Percentiles rank a stretch among this genome's conserved stretches.
Conservation (phyloP, 2,113 vertebrate species). For the Oxyruncus cristatus region DNA sequence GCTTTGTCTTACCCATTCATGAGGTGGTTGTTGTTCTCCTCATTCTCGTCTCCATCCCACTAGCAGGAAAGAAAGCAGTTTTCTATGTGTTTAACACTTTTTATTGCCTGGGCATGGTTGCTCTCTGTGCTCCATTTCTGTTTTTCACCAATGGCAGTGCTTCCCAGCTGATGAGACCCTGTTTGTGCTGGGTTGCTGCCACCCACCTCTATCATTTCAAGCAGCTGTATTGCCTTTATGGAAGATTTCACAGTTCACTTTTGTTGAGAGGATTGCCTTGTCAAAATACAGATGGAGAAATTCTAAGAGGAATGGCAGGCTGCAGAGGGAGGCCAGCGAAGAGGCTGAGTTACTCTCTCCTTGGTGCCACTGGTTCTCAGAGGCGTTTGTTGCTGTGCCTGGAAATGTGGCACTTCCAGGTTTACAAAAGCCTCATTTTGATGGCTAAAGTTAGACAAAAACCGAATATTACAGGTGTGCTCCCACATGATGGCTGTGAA, state of each 20-base stretch:
- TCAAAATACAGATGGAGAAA: not conserved
- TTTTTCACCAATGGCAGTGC: not conserved
- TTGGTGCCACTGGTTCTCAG: not conserved
- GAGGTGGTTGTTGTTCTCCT: not conserved
- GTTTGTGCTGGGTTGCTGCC: not conserved
- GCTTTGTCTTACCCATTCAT: not conserved
- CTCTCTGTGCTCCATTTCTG: not conserved
- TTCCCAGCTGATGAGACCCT: not conserved
- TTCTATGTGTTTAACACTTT: not conserved
- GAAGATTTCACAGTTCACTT: constrained; percentile 7
- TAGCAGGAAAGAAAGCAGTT: not conserved
- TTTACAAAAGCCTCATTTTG: not conserved
- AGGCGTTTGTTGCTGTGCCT: not conserved
- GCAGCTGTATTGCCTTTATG: not conserved
- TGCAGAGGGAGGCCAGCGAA: not conserved
- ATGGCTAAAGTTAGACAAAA: not conserved
- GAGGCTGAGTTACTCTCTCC: not conserved
- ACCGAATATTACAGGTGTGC: not conserved
- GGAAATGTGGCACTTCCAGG: not conserved
- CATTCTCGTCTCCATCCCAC: not conserved
- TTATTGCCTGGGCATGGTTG: not conserved
- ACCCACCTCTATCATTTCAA: not conserved
- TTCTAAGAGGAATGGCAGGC: not conserved
- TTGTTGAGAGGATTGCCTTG: not conserved
- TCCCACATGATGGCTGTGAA: not conserved